Evolutionary conservation across 64 coral and sea anemone genomes (phyloP).

Genomic region (Pocillopora verrucosa): DNA sequence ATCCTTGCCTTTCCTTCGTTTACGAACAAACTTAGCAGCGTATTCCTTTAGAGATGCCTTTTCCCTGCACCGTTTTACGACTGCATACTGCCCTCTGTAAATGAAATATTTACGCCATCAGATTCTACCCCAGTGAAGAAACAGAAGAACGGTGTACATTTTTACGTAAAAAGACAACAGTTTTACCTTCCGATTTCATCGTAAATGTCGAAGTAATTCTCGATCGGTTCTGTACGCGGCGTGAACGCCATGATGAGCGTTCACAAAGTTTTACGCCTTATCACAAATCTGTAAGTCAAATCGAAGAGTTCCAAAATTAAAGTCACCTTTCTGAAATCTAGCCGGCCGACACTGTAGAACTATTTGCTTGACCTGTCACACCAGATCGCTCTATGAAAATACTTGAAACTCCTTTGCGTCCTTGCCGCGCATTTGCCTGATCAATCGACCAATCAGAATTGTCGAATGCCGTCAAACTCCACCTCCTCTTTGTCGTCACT

Average conservation of each 20-base stretch:
- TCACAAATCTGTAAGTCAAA: slow-evolving; percentile 12
- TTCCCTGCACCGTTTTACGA: slow-evolving; percentile 67
- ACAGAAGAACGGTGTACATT: neutral
- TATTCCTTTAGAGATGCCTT: slow-evolving; percentile 80
- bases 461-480: slow-evolving; percentile 12
- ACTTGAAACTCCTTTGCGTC: slow-evolving; percentile 29
- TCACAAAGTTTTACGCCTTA: neutral
- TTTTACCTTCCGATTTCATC: slow-evolving; percentile 84
- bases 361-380: slow-evolving; percentile 24
- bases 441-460: slow-evolving; percentile 52
- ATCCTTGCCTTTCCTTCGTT: slow-evolving; percentile 95
- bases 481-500: slow-evolving; percentile 62
- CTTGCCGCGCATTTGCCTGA: slow-evolving; percentile 50
- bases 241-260: slow-evolving; percentile 46
- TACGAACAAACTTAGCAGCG: slow-evolving; percentile 94
- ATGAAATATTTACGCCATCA: slow-evolving; percentile 1
- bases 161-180: slow-evolving; percentile 9
- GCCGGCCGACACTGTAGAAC: neutral
- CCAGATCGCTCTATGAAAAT: slow-evolving; percentile 19
- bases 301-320: neutral
- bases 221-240: slow-evolving; percentile 67
- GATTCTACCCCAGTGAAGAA: neutral
- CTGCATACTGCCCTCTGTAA: slow-evolving; percentile 86
- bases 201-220: slow-evolving; percentile 84
- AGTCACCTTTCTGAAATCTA: neutral